Percentiles rank a stretch among this genome's conserved stretches.
phyloP scores from a whole-genome alignment of 2,797 vertebrate genomes.

The Gadopsis marmoratus region DNA sequence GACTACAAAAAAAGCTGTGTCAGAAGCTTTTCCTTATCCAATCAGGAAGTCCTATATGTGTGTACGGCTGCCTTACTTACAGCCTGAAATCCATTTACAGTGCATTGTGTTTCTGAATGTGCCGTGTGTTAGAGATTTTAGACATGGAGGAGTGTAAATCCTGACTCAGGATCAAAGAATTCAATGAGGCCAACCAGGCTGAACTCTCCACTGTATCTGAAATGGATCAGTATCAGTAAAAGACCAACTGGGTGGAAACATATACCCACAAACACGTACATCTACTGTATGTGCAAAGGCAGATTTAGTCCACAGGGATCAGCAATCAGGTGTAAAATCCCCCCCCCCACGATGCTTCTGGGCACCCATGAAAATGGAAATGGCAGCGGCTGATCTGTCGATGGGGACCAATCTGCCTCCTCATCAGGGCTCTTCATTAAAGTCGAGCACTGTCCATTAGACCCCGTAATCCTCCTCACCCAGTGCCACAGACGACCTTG shows the following conservation, averaged over 20 bases:
- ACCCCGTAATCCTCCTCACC: constrained; percentile 63
- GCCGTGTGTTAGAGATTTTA: constrained; percentile 33
- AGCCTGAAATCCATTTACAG: constrained; percentile 60
- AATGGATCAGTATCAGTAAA: constrained; percentile 40
- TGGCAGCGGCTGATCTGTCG: constrained; percentile 69
- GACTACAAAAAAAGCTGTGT: constrained; percentile 59
- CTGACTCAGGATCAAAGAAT: constrained; percentile 33
- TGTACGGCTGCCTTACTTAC: constrained; percentile 34
- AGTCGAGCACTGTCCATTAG: constrained; percentile 72
- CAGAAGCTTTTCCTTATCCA: constrained; percentile 34
- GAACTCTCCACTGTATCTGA: constrained; percentile 30
- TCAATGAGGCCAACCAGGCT: constrained; percentile 15
- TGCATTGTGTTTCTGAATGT: constrained; percentile 46
- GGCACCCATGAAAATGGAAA: constrained; percentile 73
- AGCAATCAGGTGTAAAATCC: constrained; percentile 62
- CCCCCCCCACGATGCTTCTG: constrained; percentile 52
- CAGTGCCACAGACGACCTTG: constrained; percentile 66
- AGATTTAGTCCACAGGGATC: constrained; percentile 54
- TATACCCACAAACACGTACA: neutral
- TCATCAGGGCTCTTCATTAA: constrained; percentile 78
- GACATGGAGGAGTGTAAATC: constrained; percentile 19
- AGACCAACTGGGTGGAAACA: constrained; percentile 7
- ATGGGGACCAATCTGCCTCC: constrained; percentile 65
- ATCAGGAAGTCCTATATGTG: constrained; percentile 45
- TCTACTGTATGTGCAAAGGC: constrained; percentile 24